phyloP scores from a whole-genome alignment of 2,797 vertebrate genomes.

The Tapirus indicus region DNA sequence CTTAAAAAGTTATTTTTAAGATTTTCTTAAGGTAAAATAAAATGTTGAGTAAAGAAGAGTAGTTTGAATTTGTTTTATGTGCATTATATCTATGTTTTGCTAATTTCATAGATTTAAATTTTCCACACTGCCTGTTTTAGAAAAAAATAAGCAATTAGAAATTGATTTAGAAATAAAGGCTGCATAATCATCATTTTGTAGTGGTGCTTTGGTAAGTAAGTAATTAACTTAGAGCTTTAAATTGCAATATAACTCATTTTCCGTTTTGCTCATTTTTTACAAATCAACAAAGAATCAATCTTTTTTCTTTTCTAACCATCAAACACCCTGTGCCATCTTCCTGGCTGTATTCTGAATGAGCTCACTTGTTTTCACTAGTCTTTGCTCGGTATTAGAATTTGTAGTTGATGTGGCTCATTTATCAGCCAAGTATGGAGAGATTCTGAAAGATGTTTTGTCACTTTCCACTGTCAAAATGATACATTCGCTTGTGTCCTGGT shows the following conservation, averaged over 20 bases:
- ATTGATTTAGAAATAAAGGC: conserved; percentile 60
- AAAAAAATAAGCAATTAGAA: conserved; percentile 61
- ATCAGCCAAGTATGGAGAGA: conserved; percentile 79
- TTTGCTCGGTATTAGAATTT: conserved; percentile 75
- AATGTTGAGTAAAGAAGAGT: background rate
- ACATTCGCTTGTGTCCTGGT: conserved; percentile 68
- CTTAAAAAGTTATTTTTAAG: background rate
- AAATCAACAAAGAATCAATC: conserved; percentile 28
- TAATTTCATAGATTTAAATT: conserved; percentile 30
- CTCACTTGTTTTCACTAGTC: conserved; percentile 62
- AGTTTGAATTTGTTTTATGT: background rate
- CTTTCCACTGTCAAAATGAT: conserved; percentile 83
- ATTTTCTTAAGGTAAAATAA: background rate
- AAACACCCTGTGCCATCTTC: background rate
- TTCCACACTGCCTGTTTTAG: conserved; percentile 54
- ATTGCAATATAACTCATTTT: background rate
- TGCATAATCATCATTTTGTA: conserved; percentile 43
- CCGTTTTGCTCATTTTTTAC: background rate
- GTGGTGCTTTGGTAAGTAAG: conserved; percentile 36
- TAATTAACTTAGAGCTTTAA: conserved; percentile 64
- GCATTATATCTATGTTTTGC: background rate
- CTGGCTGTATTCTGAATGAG: background rate
- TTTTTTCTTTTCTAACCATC: conserved; percentile 18
- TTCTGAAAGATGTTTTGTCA: conserved; percentile 81
- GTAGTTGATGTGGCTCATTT: conserved; percentile 79